Base-by-base conservation (phyloP, 2,888 invertebrate species). In the Erebia epiphron region DNA sequence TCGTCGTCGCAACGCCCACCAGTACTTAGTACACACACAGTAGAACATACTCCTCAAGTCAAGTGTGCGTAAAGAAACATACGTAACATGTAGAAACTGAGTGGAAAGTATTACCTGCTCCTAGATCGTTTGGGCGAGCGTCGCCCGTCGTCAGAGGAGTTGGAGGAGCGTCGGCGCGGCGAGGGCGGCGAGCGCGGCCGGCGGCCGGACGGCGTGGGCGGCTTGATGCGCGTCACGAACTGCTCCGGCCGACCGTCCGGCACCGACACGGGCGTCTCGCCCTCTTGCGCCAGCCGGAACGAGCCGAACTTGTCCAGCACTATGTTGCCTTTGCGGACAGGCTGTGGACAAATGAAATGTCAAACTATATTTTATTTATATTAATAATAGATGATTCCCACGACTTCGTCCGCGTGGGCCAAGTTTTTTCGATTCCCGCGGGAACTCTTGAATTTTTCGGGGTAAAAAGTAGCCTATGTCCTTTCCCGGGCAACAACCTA, bases 281-380 rank as follows among this genome's bases (percentile, higher is more conserved):
- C 92, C 64, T 95, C 95, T 69, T 94, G 90, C 56, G 95, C 95
- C 76, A 96, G 86, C 0, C 96, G 94, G 90, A 96, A 95, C 76
- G 96, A 95, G 0, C 96, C 96, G 82, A 96, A 96, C 86, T 96
- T 96, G 86, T 96, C 96, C 75, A 96, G 87, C 18, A 96, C 96
- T 69, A 96, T 95, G 80, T 93, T 92, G 78, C 92, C 93, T 78
- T 94, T 94, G 77, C 86, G 95, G 83, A 81, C 95, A 94, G 83
- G 89, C 35, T 66, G 61, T 9, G 68, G 60, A 21, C 16, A 46
- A 43, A 67, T 41, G 64, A 3, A 13, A 21, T 41, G 18, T 1
- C n/a, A 35, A 26, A 7, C 35, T 35, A 26, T 3, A 4, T 26
- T 4, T 26, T 26, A 26, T 26, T 26, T 21, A n/a, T n/a, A n/a